phyloP scores from a whole-genome alignment of 1,140 invertebrate species.

The Caenorhabditis briggsae region DNA sequence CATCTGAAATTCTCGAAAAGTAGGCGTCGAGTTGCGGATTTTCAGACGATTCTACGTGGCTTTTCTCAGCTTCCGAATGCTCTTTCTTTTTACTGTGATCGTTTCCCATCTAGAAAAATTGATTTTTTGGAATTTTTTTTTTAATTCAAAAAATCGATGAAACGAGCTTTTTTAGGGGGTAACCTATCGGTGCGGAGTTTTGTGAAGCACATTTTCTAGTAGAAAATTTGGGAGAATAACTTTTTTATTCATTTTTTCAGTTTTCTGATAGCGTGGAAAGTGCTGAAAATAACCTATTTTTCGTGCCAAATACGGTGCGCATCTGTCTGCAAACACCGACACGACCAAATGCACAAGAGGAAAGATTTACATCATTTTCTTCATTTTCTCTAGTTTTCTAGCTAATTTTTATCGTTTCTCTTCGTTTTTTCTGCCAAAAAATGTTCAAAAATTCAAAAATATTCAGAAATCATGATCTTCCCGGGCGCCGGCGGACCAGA shows the following conservation, averaged over 20 bases:
- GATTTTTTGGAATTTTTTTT: not conserved
- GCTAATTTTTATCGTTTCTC: not conserved
- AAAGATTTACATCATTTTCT: not conserved
- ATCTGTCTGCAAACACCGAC: slow-evolving; percentile 22
- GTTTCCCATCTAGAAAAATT: slow-evolving; percentile 22
- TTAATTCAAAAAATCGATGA: not conserved
- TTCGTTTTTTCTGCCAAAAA: not conserved
- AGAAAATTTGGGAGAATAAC: not conserved
- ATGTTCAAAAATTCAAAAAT: not conserved
- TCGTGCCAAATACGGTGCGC: not conserved
- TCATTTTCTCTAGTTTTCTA: not conserved
- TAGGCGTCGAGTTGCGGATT: not conserved
- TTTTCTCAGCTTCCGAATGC: not conserved
- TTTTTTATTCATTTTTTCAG: not conserved
- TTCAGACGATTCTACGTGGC: not conserved
- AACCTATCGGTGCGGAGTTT: not conserved
- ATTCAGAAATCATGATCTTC: slow-evolving; percentile 36
- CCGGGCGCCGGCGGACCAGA: slow-evolving; percentile 53
- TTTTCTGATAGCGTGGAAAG: not conserved
- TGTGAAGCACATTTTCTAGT: not conserved
- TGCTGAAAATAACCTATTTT: not conserved
- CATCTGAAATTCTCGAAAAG: slow-evolving; percentile 16
- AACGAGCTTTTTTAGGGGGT: not conserved
- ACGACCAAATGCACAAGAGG: not conserved
- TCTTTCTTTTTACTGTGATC: slow-evolving; percentile 23